These are phyloP conservation scores for Cheilosia urbana DNA, from an alignment of 2,888 invertebrate species.

Conservation along the genomic window DNA sequence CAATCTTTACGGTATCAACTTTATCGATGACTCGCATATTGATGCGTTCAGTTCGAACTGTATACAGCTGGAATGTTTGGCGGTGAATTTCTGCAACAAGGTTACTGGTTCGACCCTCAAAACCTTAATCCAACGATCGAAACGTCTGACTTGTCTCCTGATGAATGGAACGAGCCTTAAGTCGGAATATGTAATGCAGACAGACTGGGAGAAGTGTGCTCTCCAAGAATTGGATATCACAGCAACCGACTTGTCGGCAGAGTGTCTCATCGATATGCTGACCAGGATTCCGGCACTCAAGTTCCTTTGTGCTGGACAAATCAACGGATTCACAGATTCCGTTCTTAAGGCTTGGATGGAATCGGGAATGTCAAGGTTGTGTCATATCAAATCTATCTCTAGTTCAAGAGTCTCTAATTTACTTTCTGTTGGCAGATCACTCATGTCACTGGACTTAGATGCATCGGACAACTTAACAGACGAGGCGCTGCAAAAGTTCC, in stretches of 20 bases:
- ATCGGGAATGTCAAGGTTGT: constrained; percentile 89
- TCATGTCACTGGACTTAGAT: constrained; percentile 96
- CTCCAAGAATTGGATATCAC: constrained; percentile 98
- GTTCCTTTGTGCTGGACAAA: constrained; percentile 97
- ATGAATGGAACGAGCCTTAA: constrained; percentile 98
- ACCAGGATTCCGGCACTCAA: constrained; percentile 92
- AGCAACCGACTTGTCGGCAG: constrained; percentile 97
- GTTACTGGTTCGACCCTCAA: constrained; percentile 98
- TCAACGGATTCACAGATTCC: constrained; percentile 98
- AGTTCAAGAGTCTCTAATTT: not conserved
- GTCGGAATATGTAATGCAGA: constrained; percentile 96
- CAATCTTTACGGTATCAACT: constrained; percentile 99
- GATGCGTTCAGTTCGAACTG: constrained; percentile 99
- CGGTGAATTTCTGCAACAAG: constrained; percentile 98
- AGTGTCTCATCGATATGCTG: constrained; percentile 96
- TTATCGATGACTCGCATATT: constrained; percentile 99
- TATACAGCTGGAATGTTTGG: constrained; percentile 97
- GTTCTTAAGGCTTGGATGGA: constrained; percentile 97
- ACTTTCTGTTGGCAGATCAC: constrained; percentile 84
- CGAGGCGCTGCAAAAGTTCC: constrained; percentile 95
- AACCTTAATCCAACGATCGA: constrained; percentile 95
- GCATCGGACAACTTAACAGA: constrained; percentile 98
- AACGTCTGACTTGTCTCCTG: constrained; percentile 94
- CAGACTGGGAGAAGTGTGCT: constrained; percentile 98
- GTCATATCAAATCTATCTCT: not conserved